Evolutionary conservation across 2,888 invertebrate genomes (phyloP).

Genomic region (Rhagophthalmus giganteus): DNA sequence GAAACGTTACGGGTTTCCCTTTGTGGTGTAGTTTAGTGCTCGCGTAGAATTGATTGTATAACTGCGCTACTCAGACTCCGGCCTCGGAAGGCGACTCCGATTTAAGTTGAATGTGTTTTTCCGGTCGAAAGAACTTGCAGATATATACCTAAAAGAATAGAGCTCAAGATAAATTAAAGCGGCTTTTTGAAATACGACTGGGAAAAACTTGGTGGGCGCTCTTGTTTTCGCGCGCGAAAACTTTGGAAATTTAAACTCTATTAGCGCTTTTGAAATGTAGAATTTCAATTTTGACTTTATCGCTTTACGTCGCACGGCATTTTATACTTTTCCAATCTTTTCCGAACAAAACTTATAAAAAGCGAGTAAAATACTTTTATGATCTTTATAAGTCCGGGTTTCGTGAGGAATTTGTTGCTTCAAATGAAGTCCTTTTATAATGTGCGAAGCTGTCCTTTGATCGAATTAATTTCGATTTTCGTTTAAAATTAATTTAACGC

Average conservation of each 20-base stretch:
- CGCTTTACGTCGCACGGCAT: slow-evolving; percentile 50
- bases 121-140: slow-evolving; percentile 34
- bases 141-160: slow-evolving; percentile 40
- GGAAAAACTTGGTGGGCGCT: slow-evolving; percentile 46
- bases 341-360: slow-evolving; percentile 24
- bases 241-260: slow-evolving; percentile 42
- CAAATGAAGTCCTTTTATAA: slow-evolving; percentile 17
- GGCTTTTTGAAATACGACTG: slow-evolving; percentile 44
- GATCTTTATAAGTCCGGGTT: slow-evolving; percentile 14
- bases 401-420: slow-evolving; percentile 6
- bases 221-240: slow-evolving; percentile 42
- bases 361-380: slow-evolving; percentile 22
- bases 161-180: slow-evolving; percentile 43
- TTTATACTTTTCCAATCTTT: slow-evolving; percentile 43
- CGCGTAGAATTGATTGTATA: slow-evolving; percentile 26
- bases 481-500: not conserved
- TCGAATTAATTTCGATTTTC: slow-evolving; percentile 1
- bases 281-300: slow-evolving; percentile 55
- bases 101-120: slow-evolving; percentile 38
- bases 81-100: slow-evolving; percentile 17
- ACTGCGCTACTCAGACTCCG: slow-evolving; percentile 19
- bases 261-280: slow-evolving; percentile 50
- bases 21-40: slow-evolving; percentile 15
- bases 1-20: slow-evolving; percentile 20
- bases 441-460: slow-evolving; percentile 3